Conservation (phyloP, 2,797 vertebrate species). For the Spinus pinus region DNA sequence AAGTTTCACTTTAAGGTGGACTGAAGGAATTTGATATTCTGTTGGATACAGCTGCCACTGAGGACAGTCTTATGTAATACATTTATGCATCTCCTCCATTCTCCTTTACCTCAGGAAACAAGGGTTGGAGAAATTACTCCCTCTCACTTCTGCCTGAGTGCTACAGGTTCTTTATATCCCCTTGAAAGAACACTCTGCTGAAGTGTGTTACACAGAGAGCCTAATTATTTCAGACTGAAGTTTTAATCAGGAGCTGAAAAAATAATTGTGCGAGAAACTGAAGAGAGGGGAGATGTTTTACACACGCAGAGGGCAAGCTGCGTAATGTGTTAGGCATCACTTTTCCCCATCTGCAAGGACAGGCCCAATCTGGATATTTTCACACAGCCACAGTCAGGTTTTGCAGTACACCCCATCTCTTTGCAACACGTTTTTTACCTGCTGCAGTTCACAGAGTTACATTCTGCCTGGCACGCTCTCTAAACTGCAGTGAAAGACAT, state of each 20-base stretch:
- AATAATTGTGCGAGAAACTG: conserved; percentile 32
- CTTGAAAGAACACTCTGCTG: conserved; percentile 1
- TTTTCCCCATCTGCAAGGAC: conserved; percentile 3
- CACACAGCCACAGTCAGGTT: neutral
- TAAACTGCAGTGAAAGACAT: conserved; percentile 56
- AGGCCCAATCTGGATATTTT: conserved; percentile 28
- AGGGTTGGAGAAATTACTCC: conserved; percentile 10
- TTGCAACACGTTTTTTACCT: conserved; percentile 58
- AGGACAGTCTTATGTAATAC: neutral
- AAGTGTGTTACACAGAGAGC: neutral
- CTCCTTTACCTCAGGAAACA: neutral
- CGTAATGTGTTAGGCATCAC: neutral
- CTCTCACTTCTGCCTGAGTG: neutral
- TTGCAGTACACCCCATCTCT: neutral
- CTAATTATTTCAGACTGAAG: conserved; percentile 19
- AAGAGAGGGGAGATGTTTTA: conserved; percentile 15
- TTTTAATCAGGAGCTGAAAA: conserved; percentile 50
- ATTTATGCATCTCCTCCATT: neutral
- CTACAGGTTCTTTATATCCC: conserved; percentile 24
- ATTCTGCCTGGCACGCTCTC: conserved; percentile 56
- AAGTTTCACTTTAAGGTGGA: neutral
- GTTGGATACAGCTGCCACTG: neutral
- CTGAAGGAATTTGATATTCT: neutral
- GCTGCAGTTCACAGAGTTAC: conserved; percentile 50
- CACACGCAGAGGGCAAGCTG: conserved; percentile 37